A percentile compares a stretch with the other conserved stretches of the same genome.
These are phyloP conservation scores for Hydra vulgaris DNA, from an alignment of 30 jellyfish, hydroid and myxozoan species.

Conservation along the genomic window DNA sequence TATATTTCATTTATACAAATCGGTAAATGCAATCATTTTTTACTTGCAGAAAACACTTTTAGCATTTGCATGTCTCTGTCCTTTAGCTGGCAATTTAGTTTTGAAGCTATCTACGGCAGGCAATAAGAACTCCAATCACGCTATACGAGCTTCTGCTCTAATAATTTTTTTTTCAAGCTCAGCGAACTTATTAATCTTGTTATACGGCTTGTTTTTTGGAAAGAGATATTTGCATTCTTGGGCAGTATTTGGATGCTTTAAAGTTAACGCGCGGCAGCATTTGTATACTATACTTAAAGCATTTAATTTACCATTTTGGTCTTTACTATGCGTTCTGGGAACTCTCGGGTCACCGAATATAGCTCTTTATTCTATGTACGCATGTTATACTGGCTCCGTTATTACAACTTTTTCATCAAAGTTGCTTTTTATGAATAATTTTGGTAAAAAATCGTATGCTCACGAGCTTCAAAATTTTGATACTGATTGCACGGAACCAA, in stretches of 20 bases:
- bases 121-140: conserved; percentile 1
- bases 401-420: conserved; percentile 8
- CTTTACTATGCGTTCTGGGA: conserved; percentile 15
- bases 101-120: background rate
- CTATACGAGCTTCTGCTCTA: conserved; percentile 8
- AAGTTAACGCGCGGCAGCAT: conserved; percentile 5
- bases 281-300: conserved; percentile 3
- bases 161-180: background rate
- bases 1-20: conserved; percentile 9
- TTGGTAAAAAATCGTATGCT: conserved; percentile 4
- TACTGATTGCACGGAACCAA: no score
- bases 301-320: conserved; percentile 19
- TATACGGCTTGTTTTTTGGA: background rate
- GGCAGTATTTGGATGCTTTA: conserved; percentile 10
- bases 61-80: conserved; percentile 11
- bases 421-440: conserved; percentile 10
- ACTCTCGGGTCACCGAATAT: conserved; percentile 10
- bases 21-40: conserved; percentile 10
- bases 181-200: conserved; percentile 1
- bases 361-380: background rate
- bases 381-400: background rate
- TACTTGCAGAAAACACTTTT: conserved; percentile 17
- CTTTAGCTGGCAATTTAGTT: conserved; percentile 16
- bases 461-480: no score
- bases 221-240: conserved; percentile 10